Percentiles rank a stretch among this genome's conserved stretches.
phyloP scores from a whole-genome alignment of 1,140 invertebrate genomes.

The Drosophila rhopaloa region DNA sequence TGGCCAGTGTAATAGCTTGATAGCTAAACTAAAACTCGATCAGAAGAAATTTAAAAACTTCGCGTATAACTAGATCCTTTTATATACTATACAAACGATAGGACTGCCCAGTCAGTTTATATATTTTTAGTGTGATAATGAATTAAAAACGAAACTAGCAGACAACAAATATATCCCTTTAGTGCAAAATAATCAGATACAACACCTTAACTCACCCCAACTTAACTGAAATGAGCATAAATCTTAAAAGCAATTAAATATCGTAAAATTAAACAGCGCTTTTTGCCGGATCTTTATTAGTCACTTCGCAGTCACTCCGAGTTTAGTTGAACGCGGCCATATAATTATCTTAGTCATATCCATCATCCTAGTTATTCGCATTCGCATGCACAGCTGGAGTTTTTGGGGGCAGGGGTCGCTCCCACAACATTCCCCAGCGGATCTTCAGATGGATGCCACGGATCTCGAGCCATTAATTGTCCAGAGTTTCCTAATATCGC shows the following conservation, averaged over 20 bases:
- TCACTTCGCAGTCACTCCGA: background rate
- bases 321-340: conserved; percentile 6
- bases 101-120: background rate
- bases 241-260: conserved; percentile 2
- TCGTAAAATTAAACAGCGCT: conserved; percentile 23
- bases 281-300: conserved; percentile 21
- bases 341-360: conserved; percentile 27
- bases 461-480: conserved; percentile 60
- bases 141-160: background rate
- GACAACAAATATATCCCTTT: background rate
- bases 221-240: background rate
- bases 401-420: conserved; percentile 4
- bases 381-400: conserved; percentile 32
- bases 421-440: conserved; percentile 20
- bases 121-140: background rate
- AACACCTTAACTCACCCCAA: background rate
- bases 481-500: conserved; percentile 52
- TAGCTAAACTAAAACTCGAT: too few species aligned
- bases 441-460: conserved; percentile 32
- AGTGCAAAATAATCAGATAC: background rate
- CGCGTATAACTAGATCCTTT: too few species aligned
- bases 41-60: too few species aligned
- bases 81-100: too few species aligned
- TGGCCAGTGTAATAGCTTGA: too few species aligned
- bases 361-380: conserved; percentile 27